phyloP scores from a whole-genome alignment of 2,888 invertebrate species.

The Selenia dentaria region DNA sequence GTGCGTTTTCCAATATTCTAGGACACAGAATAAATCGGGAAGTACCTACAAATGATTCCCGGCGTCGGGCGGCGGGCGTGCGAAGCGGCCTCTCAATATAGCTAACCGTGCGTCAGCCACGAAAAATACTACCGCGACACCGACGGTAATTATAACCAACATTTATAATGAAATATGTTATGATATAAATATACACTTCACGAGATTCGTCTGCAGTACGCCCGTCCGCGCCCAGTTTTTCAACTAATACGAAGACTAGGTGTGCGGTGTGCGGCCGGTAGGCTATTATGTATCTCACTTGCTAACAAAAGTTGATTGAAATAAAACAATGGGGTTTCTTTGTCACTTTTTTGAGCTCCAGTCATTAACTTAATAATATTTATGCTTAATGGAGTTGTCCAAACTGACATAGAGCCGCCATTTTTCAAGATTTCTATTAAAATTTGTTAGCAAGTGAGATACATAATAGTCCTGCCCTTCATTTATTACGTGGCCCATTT shows the following conservation, averaged over 20 bases:
- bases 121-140: slow-evolving; percentile 22
- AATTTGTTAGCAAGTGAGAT: no score
- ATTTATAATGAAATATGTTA: slow-evolving; percentile 21
- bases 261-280: not conserved
- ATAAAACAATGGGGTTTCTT: no score
- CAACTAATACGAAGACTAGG: not conserved
- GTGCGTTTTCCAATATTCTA: no score
- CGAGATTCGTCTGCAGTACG: slow-evolving; percentile 2
- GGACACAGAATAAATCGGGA: not conserved
- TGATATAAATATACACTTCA: slow-evolving; percentile 18
- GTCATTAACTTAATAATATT: no score
- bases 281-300: no score
- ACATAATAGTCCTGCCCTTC: no score
- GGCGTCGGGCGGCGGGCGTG: not conserved
- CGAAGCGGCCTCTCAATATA: slow-evolving; percentile 15
- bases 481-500: no score
- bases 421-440: no score
- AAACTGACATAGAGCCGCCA: no score
- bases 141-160: slow-evolving; percentile 19
- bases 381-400: no score
- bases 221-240: not conserved
- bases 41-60: slow-evolving; percentile 12
- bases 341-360: no score
- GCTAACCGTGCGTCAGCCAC: slow-evolving; percentile 19
- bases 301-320: no score